A percentile compares a stretch with the other conserved stretches of the same genome.
Evolutionary conservation across 1,140 invertebrate species (phyloP).

Genomic region (Eupeodes corollae): DNA sequence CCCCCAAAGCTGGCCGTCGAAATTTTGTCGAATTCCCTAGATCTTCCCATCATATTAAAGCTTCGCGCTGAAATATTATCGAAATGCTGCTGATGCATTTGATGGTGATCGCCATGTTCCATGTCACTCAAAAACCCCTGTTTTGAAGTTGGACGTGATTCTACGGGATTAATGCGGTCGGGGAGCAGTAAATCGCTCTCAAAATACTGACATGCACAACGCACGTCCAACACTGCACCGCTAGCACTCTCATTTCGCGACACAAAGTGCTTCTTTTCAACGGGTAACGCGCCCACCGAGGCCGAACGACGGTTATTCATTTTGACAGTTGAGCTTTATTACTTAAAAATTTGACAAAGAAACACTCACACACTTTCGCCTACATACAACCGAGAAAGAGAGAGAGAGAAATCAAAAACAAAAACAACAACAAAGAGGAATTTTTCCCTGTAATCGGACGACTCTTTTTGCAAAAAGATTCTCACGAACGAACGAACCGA

Average conservation of each 20-base stretch:
- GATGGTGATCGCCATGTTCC: neutral
- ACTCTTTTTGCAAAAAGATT: too few relatives aligned
- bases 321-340: conserved; percentile 9
- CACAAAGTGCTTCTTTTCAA: conserved; percentile 43
- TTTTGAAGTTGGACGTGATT: conserved; percentile 43
- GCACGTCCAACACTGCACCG: conserved; percentile 58
- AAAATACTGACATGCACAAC: conserved; percentile 74
- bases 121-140: conserved; percentile 34
- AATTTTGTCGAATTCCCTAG: conserved; percentile 19
- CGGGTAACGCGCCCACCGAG: conserved; percentile 49
- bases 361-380: too few relatives aligned
- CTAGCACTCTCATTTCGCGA: conserved; percentile 51
- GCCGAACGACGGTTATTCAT: conserved; percentile 41
- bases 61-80: conserved; percentile 23
- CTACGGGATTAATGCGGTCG: conserved; percentile 53
- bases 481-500: too few relatives aligned
- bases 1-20: conserved; percentile 5
- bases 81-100: conserved; percentile 11
- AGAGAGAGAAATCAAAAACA: too few relatives aligned
- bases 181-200: conserved; percentile 64
- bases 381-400: too few relatives aligned
- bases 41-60: conserved; percentile 24
- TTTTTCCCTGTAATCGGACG: too few relatives aligned
- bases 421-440: too few relatives aligned
- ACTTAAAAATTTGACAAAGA: too few relatives aligned